Evolutionary conservation across 2,888 invertebrate species (phyloP), one percentile per base, ranked within the genome.

Genomic region (Andrena bicolor): DNA sequence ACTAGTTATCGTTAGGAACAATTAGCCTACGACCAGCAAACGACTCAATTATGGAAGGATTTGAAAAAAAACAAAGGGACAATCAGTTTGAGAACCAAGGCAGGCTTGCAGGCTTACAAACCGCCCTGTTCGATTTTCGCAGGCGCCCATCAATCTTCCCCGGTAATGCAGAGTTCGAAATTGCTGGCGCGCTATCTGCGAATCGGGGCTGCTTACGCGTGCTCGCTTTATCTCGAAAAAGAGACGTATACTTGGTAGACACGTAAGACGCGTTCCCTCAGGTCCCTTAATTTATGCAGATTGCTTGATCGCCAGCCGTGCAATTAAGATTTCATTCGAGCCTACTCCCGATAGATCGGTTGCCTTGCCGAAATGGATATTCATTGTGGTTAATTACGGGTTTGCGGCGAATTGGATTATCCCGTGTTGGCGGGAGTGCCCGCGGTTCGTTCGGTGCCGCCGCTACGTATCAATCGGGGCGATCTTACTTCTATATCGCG

Each of bases 291-390:
- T 91, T 90, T 90, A 92, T 91, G 89, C 87, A 90, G 86, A 91
- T 92, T 90, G 89, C 83, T 75, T 80, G 90, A 86, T 85, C 78
- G 82, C 41, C 80, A 81, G 85, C 82, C 80, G 86, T 87, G 86
- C 86, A 92, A 91, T 91, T 92, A 92, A 92, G 87, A 92, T 90
- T 91, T 92, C 89, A 90, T 90, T 90, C 86, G 84, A 41, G 82
- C 85, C 85, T 70, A 58, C 56, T 76, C 28, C 69, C 87, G 87
- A 90, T 87, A 87, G 86, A 89, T 89, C 75, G 89, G 75, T 68
- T 83, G 68, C 53, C 51, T 76, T 80, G 80, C 84, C 86, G 75
- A 88, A 88, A 84, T 84, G 76, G 86, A 88, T 90, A 90, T 87
- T 90, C 89, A 85, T 90, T 89, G 87, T 84, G 81, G 84, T 84